phyloP scores from a whole-genome alignment of 2,797 vertebrate species.

The Mormyrus proboscirostris region DNA sequence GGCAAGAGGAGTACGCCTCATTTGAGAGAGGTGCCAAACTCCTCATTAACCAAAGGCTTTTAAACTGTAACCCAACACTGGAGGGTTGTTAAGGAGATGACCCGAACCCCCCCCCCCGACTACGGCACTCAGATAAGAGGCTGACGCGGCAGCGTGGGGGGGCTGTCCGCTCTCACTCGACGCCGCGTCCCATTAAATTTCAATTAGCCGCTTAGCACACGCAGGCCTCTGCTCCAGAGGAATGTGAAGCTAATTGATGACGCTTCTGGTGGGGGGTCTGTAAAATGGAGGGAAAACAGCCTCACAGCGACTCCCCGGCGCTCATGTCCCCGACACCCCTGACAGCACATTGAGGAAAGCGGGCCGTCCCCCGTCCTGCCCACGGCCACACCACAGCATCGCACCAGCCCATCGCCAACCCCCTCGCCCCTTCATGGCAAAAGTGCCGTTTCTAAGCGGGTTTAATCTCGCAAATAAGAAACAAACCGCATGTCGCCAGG shows the following conservation, averaged over 20 bases:
- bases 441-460: background rate
- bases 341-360: background rate
- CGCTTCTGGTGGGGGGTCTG: constrained; percentile 21
- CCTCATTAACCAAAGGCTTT: constrained; percentile 60
- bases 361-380: background rate
- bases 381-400: background rate
- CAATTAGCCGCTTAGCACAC: constrained; percentile 49
- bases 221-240: constrained; percentile 42
- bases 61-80: constrained; percentile 59
- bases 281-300: constrained; percentile 37
- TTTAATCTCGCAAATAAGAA: background rate
- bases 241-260: constrained; percentile 56
- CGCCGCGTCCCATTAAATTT: constrained; percentile 51
- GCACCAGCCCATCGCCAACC: background rate
- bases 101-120: constrained; percentile 39
- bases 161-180: constrained; percentile 28
- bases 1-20: too few relatives aligned
- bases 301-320: constrained; percentile 60
- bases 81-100: constrained; percentile 62
- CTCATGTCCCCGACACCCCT: constrained; percentile 48
- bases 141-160: constrained; percentile 3
- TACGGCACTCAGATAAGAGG: constrained; percentile 29
- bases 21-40: constrained; percentile 43
- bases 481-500: background rate
- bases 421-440: background rate